phyloP scores from a whole-genome alignment of 2,888 invertebrate genomes.

The Morinoia aosen region DNA sequence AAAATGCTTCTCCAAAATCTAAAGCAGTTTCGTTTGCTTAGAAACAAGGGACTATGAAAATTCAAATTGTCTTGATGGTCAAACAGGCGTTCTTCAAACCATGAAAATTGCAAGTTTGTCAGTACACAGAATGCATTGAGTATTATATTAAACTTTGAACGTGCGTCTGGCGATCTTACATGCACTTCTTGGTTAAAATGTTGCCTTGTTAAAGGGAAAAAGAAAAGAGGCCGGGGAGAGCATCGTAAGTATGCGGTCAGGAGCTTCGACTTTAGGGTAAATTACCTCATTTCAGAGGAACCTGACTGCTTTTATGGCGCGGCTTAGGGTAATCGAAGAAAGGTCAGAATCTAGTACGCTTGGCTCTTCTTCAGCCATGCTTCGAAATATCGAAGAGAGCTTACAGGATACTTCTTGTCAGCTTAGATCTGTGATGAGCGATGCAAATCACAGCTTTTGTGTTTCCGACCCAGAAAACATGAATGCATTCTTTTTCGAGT shows the following conservation, averaged over 20 bases:
- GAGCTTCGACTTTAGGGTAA: neutral
- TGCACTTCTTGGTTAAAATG: neutral
- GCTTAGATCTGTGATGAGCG: neutral
- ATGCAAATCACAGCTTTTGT: neutral
- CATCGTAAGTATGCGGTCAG: neutral
- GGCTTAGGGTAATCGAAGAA: neutral
- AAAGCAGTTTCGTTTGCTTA: neutral
- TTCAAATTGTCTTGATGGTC: neutral
- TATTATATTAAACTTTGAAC: neutral
- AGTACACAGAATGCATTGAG: neutral
- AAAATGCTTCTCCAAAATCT: neutral
- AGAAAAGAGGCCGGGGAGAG: neutral
- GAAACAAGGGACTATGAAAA: neutral
- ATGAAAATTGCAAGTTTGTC: neutral
- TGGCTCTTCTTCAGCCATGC: neutral
- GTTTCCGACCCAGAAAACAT: neutral
- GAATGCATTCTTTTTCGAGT: neutral
- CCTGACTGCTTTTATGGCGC: slow-evolving; percentile 3
- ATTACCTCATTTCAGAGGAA: neutral
- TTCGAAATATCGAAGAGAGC: neutral
- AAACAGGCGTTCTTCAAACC: neutral
- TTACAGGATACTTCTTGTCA: neutral
- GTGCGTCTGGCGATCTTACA: neutral
- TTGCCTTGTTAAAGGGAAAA: neutral
- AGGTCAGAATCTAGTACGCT: neutral